Base-by-base conservation (phyloP, 2,888 invertebrate species). In the Agonopterix alstromeriana region DNA sequence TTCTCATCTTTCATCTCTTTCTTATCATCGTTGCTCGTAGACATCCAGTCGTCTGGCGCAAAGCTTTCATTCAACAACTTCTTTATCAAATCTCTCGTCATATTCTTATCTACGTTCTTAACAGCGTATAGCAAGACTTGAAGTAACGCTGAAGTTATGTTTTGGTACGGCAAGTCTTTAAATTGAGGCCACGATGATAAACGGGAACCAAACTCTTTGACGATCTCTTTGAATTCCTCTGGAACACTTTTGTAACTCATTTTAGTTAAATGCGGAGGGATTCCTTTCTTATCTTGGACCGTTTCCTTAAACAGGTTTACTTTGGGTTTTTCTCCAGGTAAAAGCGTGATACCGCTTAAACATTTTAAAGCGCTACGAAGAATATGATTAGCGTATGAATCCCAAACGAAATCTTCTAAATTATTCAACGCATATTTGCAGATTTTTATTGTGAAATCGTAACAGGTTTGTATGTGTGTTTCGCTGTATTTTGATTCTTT, bases 361-460 rank as follows among this genome's bases (percentile, higher is more conserved):
- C 92, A 92, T 67, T 92, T 91, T n/a, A 95, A 72, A 1, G 92
- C 92, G 8, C 93, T 92, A 46, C 96, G 90, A 55, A 96, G 82
- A 4, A 96, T 91, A 63, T 94, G 94, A 77, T 93, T 95, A 0
- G 94, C 95, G 56, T 94, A 95, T 0, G 84, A 82, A 68, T 96
- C 94, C 91, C 92, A 93, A 0, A 95, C 90, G 64, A 94, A 96
- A 66, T 96, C 96, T 70, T 96, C 96, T 50, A 95, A 82, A 82
- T 97, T 97, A 73, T 97, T 97, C 0, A 95, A 75, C 14, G 93
- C 86, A 75, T 94, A 97, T 80, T 92, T 94, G 51, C 93, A 91
- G 3, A 94, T 83, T 74, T 94, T 95, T 10, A 93, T 54, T 1
- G 94, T 91, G 70, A 94, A 94, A 9, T 91, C 82, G 2, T 90